Evolutionary conservation across 2,888 invertebrate genomes (phyloP).

Genomic region (Formica aserva): DNA sequence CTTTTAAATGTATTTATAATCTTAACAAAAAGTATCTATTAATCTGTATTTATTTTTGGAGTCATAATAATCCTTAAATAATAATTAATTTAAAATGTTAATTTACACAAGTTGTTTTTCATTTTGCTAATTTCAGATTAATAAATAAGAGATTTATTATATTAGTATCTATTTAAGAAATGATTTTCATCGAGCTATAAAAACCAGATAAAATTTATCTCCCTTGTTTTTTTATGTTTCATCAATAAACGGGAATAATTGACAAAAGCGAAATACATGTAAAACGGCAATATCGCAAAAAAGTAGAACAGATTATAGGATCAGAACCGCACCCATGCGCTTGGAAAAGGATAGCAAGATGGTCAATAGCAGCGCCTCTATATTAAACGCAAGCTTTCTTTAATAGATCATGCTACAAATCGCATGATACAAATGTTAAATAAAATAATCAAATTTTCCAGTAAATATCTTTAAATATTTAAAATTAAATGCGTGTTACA

Average conservation of each 20-base stretch:
- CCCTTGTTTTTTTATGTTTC: neutral
- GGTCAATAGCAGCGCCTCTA: constrained; percentile 71
- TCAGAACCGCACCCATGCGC: constrained; percentile 78
- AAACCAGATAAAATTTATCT: neutral
- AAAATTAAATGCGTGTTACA: neutral
- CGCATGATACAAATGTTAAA: neutral
- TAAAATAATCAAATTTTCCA: neutral
- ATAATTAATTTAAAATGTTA: neutral
- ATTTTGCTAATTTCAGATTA: constrained; percentile 2
- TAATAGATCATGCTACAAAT: constrained; percentile 27
- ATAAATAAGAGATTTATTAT: neutral
- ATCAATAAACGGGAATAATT: constrained; percentile 31
- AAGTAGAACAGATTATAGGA: constrained; percentile 55
- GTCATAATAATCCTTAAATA: neutral
- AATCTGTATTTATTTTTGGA: neutral
- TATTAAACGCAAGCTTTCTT: constrained; percentile 40
- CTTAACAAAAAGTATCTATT: constrained; percentile 1
- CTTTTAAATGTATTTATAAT: neutral
- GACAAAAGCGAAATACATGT: constrained; percentile 33
- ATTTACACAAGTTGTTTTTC: neutral
- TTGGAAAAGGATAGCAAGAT: constrained; percentile 67
- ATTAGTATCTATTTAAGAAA: neutral
- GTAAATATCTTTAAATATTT: neutral
- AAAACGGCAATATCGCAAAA: constrained; percentile 20
- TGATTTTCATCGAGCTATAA: neutral